Evolutionary conservation across 2,113 vertebrate species (phyloP), one percentile per base, ranked within the genome.

Genomic region (Rhinolophus ferrumequinum): DNA sequence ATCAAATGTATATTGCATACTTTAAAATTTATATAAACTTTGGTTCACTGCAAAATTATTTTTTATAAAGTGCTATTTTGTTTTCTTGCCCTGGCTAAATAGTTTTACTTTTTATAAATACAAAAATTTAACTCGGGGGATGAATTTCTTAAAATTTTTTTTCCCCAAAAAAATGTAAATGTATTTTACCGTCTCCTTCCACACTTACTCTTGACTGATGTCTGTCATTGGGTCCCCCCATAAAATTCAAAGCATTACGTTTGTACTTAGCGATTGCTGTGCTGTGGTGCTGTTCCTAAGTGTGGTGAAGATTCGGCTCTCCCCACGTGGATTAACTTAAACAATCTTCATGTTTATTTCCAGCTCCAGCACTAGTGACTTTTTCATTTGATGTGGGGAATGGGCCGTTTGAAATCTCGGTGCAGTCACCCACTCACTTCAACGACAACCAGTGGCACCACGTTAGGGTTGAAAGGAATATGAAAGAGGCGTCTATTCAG

Each of bases 351-450:
- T 72, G 22, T 97, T 21, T 52, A n/a, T 97, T 98, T 97, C 60
- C 98, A 99, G 99, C 99, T 93, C 99, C 99, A 1, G 98, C 97
- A 8, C 99, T 99, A 95, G 99, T 99, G 24, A 81, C 99, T 21
- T 99, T 99, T 98, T 99, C 99, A 5, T 99, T 99, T 5, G 99
- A 99, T 0, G 99, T 99, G 98, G 99, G 99, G 14, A 99, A 99
- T 28, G 99, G 99, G 14, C 99, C 99, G 0, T 98, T 98, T 0
- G 99, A 99, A 97, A 98, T 99, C 84, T 97, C 91, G 0, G 99
- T 99, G 77, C 97, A 98, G 89, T 99, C 99, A 0, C 98, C 67
- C 1, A 93, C 67, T 28, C 97, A 97, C 5, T 98, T 99, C 97
- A 99, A 99, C 2, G 99, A 99, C 98, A 98, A 99, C 97, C 99